Evolutionary conservation across 2,888 invertebrate genomes (phyloP), one percentile per base, ranked within the genome.

Genomic region (Drosophila austrosaltans): DNA sequence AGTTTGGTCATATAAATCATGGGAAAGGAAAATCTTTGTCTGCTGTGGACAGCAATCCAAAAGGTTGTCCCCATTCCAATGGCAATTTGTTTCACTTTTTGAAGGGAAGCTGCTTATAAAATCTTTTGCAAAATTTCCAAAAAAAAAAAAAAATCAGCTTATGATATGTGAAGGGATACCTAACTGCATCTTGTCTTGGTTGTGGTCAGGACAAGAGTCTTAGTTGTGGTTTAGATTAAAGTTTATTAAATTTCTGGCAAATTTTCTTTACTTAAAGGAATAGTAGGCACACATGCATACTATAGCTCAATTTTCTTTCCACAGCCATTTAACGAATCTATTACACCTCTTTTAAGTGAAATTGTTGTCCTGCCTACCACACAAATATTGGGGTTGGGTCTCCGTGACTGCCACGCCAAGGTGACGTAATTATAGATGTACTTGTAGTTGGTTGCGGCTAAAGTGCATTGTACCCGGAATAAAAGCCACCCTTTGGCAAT

Each of bases 361-460:
- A 22, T 20, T 20, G 8, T 20, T 48, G 44, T 22, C 44, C 44
- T 48, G 44, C 44, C 44, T 48, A 48, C 44, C 44, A 48, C 20
- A 40, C n/a, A 40, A 40, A 40, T n/a, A 40, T 4, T 32, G 70
- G 44, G 16, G 44, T 36, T 36, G 69, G 42, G 59, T 66, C 63
- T 48, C 65, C 69, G 71, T 69, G 76, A 71, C 69, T 77, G 72
- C 56, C 70, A 62, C 57, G 66, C 60, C 44, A 72, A 88, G 86
- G 86, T 89, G 86, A 84, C 87, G 86, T 89, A 86, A 86, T 86
- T 86, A 86, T 86, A 82, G 84, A 86, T 86, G 89, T 86, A 87
- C 87, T 84, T 54, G 66, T 53, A 60, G 58, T 44, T 63, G 53
- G 48, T 48, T 12, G 48, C 54, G 63, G 66, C 79, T 54, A 72